Conservation (phyloP, 1,140 invertebrate genomes). For the Rhyzopertha dominica region DNA sequence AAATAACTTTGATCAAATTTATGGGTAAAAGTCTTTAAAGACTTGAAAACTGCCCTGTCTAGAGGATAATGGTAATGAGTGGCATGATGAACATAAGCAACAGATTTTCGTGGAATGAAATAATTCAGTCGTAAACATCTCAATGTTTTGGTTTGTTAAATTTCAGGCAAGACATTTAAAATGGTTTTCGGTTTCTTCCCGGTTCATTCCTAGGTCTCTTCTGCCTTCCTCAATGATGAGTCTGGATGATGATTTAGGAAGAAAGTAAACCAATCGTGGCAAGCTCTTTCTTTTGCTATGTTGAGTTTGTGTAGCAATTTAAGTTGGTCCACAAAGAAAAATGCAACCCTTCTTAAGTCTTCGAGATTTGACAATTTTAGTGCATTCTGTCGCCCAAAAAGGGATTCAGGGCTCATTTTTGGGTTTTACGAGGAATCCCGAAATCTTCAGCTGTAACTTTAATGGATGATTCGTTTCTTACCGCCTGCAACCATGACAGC, state of each 20-base stretch:
- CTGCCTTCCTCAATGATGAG: constrained; percentile 25
- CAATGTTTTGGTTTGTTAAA: constrained; percentile 35
- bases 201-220: constrained; percentile 23
- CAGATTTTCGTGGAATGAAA: constrained; percentile 36
- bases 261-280: constrained; percentile 15
- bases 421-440: constrained; percentile 13
- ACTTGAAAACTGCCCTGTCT: constrained; percentile 35
- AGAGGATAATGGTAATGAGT: constrained; percentile 41
- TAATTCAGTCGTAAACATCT: constrained; percentile 42
- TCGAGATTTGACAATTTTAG: too few species aligned
- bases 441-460: too few species aligned
- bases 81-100: constrained; percentile 38
- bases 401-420: too few species aligned
- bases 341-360: constrained; percentile 7
- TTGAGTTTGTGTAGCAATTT: constrained; percentile 17
- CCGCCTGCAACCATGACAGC: too few species aligned
- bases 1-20: constrained; percentile 10
- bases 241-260: constrained; percentile 19
- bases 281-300: constrained; percentile 9
- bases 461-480: too few species aligned
- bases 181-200: constrained; percentile 18
- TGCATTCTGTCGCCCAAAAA: too few species aligned
- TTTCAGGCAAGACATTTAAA: too few species aligned
- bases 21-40: constrained; percentile 18
- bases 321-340: constrained; percentile 15